These are phyloP conservation scores for Acleris sparsana DNA, from an alignment of 2,888 invertebrate species.

Conservation along the genomic window DNA sequence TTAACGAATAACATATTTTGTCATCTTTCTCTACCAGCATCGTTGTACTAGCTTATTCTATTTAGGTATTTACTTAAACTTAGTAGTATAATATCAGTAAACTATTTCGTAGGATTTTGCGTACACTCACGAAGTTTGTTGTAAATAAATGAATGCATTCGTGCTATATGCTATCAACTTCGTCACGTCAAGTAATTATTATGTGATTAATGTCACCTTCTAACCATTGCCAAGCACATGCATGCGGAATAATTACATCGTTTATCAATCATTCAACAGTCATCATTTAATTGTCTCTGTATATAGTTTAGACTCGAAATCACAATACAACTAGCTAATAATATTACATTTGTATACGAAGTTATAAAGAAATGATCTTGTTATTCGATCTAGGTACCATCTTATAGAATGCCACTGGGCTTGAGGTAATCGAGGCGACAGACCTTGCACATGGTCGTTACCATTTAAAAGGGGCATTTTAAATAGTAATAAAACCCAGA, in stretches of 20 bases:
- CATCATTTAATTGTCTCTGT: too few species aligned
- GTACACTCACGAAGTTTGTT: background rate
- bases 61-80: background rate
- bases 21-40: too few species aligned
- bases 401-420: background rate
- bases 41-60: too few species aligned
- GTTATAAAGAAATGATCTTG: too few species aligned
- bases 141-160: background rate
- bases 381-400: too few species aligned
- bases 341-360: too few species aligned
- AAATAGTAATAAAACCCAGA: too few species aligned
- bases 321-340: too few species aligned
- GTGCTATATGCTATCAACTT: background rate
- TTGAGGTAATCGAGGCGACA: slow-evolving; percentile 1
- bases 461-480: background rate
- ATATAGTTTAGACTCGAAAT: too few species aligned
- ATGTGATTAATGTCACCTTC: background rate
- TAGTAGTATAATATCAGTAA: background rate
- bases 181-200: background rate
- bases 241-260: background rate
- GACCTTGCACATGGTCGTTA: slow-evolving; percentile 4
- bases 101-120: background rate
- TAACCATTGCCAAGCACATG: background rate
- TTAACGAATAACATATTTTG: too few species aligned
- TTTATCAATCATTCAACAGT: background rate